These are phyloP conservation scores for Parasteatoda lunata DNA, from an alignment of 2,888 invertebrate genomes.

Conservation along the genomic window DNA sequence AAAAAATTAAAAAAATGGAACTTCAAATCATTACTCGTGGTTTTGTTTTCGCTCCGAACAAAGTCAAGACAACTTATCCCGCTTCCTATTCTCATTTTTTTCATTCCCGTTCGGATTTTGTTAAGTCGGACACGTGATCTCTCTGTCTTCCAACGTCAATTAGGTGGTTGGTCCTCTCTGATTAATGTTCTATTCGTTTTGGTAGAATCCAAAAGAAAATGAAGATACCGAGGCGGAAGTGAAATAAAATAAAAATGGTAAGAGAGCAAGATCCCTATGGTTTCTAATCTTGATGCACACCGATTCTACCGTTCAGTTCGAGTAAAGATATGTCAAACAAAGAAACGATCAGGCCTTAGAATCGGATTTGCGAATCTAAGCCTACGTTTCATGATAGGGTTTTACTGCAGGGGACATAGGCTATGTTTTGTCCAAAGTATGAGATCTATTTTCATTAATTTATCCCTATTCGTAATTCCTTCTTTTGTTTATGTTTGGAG, in stretches of 20 bases:
- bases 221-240: slow-evolving; percentile 1
- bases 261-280: slow-evolving; percentile 31
- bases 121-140: slow-evolving; percentile 48
- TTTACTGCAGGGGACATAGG: slow-evolving; percentile 31
- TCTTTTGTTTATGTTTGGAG: background rate
- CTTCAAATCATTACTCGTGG: slow-evolving; percentile 29
- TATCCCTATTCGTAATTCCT: slow-evolving; percentile 3
- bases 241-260: slow-evolving; percentile 10
- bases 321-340: slow-evolving; percentile 50
- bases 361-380: slow-evolving; percentile 63
- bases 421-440: slow-evolving; percentile 50
- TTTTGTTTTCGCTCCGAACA: slow-evolving; percentile 15
- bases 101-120: slow-evolving; percentile 4
- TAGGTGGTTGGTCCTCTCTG: slow-evolving; percentile 49
- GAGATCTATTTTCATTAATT: slow-evolving; percentile 52
- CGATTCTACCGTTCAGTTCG: slow-evolving; percentile 21
- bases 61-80: slow-evolving; percentile 38
- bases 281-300: slow-evolving; percentile 63
- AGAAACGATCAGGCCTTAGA: slow-evolving; percentile 40
- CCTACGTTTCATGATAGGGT: slow-evolving; percentile 28
- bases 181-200: slow-evolving; percentile 53
- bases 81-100: background rate
- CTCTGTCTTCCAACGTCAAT: slow-evolving; percentile 54
- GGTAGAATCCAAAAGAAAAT: slow-evolving; percentile 19
- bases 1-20: background rate